A percentile compares a stretch with the other conserved stretches of the same genome.
These are phyloP conservation scores for Montipora cactus DNA, from an alignment of 64 coral and sea anemone species.

Conservation along the genomic window DNA sequence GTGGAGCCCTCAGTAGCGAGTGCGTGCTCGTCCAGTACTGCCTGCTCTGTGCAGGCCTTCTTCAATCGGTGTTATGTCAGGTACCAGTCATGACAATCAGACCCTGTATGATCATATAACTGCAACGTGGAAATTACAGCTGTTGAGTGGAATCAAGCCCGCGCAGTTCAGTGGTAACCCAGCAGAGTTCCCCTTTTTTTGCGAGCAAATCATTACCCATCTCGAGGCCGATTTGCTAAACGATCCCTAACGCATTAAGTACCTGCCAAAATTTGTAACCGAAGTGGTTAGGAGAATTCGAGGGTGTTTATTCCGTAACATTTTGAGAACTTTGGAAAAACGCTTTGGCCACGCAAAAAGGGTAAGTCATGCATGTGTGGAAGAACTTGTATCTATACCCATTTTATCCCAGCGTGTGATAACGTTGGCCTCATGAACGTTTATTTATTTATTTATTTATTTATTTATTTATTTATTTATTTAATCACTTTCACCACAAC, in stretches of 20 bases:
- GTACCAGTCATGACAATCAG: background rate
- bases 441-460: too few species aligned
- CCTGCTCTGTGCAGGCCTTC: background rate
- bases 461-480: too few species aligned
- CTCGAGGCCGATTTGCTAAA: constrained; percentile 22
- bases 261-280: constrained; percentile 21
- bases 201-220: background rate
- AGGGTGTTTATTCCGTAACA: constrained; percentile 23
- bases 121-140: constrained; percentile 25
- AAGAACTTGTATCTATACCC: constrained; percentile 26
- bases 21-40: background rate
- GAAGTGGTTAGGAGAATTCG: constrained; percentile 38
- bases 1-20: too few species aligned
- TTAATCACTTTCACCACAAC: too few species aligned
- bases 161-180: constrained; percentile 42
- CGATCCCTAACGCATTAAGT: constrained; percentile 39
- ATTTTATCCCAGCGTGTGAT: background rate
- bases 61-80: background rate
- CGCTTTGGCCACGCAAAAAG: constrained; percentile 25
- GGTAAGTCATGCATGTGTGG: constrained; percentile 17
- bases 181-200: constrained; percentile 39
- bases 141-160: constrained; percentile 8
- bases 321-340: constrained; percentile 4
- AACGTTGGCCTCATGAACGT: too few species aligned
- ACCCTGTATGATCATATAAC: background rate